Evolutionary conservation across 2,113 vertebrate genomes (phyloP), one percentile per base, ranked within the genome.

Genomic region (Cebidichthys violaceus): DNA sequence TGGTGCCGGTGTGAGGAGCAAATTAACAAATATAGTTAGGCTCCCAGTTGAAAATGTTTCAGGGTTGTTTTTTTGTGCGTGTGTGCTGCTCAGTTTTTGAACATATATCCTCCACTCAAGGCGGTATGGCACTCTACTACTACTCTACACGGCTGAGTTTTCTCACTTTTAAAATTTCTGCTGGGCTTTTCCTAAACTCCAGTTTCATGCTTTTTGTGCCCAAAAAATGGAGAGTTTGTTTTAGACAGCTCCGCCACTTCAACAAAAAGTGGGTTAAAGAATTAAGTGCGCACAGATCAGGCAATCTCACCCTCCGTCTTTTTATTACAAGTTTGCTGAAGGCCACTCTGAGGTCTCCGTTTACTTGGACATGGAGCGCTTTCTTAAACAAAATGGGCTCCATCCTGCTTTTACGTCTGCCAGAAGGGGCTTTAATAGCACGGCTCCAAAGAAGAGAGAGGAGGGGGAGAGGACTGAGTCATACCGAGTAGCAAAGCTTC

Each of bases 351-450:
- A 81, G 81, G 69, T 82, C 79, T 66, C 17, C 18, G n/a, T 82
- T 83, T 73, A 70, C 84, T 78, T 75, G 67, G 80, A 79, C 52
- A 31, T 11, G 45, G 37, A 70, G 61, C 24, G 55, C 57, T 83
- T 82, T 79, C 55, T 84, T 31, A 45, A 77, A 68, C 52, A 82
- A 81, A 87, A 83, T 43, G 60, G 65, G 59, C 77, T 45, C 70
- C 81, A 76, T 77, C 64, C 71, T 77, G 33, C 52, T 52, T 82
- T 80, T 55, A 70, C 31, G 18, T 77, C 78, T 76, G 71, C 75
- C 33, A 14, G 67, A 64, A 71, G 75, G 73, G 37, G 57, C 59
- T 72, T 75, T 79, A 62, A 75, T 80, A 80, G 71, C 68, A 24
- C 20, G 57, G 9, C 20, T 55, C 61, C 43, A 47, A 67, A 68